These are phyloP conservation scores for Dione juno DNA, from an alignment of 2,888 invertebrate genomes.

Conservation along the genomic window DNA sequence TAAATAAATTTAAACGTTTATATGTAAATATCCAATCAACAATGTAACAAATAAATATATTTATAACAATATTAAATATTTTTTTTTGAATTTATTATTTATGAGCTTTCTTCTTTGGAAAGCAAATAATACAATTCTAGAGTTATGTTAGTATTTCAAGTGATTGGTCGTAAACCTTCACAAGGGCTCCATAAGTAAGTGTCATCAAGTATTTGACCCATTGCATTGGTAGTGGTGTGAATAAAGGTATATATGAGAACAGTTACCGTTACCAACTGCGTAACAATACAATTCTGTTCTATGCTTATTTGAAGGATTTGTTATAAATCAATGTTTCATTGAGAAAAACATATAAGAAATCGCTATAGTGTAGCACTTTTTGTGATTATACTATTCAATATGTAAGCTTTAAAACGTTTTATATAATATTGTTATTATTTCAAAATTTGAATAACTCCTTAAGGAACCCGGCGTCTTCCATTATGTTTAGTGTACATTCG, in stretches of 20 bases:
- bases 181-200: constrained; percentile 22
- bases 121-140: neutral
- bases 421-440: constrained; percentile 7
- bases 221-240: constrained; percentile 35
- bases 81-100: neutral
- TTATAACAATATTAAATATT: neutral
- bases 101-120: neutral
- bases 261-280: neutral
- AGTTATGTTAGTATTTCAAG: neutral
- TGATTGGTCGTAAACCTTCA: constrained; percentile 23
- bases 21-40: too few relatives aligned
- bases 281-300: neutral
- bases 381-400: neutral
- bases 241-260: neutral
- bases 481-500: constrained; percentile 51
- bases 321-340: constrained; percentile 1
- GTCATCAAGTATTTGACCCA: constrained; percentile 31
- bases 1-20: neutral
- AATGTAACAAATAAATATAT: neutral
- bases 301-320: neutral
- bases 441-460: constrained; percentile 24
- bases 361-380: neutral
- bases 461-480: constrained; percentile 44
- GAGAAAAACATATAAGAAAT: neutral
- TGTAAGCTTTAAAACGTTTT: neutral